These are phyloP conservation scores for Caenorhabditis sp. DNA, from an alignment of 2,888 invertebrate species.

Conservation along the genomic window DNA sequence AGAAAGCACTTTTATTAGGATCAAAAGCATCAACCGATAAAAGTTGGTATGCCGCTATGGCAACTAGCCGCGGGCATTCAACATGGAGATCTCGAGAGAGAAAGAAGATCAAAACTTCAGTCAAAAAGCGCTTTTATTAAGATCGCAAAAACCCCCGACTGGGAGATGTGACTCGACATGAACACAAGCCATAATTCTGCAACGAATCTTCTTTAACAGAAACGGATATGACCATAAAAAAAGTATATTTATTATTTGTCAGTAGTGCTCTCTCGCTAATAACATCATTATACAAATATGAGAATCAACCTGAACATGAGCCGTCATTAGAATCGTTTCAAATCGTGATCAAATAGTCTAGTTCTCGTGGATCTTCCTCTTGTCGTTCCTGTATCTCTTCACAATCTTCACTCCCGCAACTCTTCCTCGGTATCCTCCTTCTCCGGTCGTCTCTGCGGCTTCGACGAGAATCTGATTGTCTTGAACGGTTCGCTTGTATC, in stretches of 20 bases:
- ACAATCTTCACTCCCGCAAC: slow-evolving; percentile 55
- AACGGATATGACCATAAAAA: not conserved
- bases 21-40: too few species aligned
- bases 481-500: slow-evolving; percentile 48
- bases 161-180: too few species aligned
- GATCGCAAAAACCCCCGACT: too few species aligned
- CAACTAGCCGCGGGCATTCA: too few species aligned
- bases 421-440: slow-evolving; percentile 35
- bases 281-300: slow-evolving; percentile 49
- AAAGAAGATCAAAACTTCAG: too few species aligned
- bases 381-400: slow-evolving; percentile 36
- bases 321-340: slow-evolving; percentile 24
- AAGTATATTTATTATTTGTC: slow-evolving; percentile 1
- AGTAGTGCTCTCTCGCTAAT: slow-evolving; percentile 4
- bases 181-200: not conserved
- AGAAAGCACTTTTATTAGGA: too few species aligned
- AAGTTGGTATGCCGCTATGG: too few species aligned
- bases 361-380: slow-evolving; percentile 50
- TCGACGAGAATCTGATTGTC: slow-evolving; percentile 62
- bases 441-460: slow-evolving; percentile 54
- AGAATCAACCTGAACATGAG: slow-evolving; percentile 34
- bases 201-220: slow-evolving; percentile 19
- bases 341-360: slow-evolving; percentile 4
- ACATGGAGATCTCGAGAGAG: too few species aligned
- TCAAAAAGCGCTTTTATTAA: too few species aligned